phyloP scores from a whole-genome alignment of 2,797 vertebrate genomes.

The Kryptopterus vitreolus region DNA sequence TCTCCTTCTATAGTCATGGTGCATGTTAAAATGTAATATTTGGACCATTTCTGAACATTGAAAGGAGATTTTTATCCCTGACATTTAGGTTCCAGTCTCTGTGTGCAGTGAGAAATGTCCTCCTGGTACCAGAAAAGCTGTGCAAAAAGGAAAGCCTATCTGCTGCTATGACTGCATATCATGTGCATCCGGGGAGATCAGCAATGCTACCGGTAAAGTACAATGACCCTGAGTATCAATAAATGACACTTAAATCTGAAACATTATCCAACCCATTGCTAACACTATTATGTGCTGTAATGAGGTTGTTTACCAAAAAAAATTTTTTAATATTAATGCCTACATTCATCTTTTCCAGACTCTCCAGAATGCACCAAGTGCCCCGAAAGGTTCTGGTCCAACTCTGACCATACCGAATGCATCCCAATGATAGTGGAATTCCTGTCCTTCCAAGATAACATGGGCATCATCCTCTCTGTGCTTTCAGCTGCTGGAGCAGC shows the following conservation, averaged over 20 bases:
- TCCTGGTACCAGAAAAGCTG: constrained; percentile 56
- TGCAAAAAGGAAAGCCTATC: constrained; percentile 58
- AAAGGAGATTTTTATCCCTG: not conserved
- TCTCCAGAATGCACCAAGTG: constrained; percentile 56
- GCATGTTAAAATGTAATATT: not conserved
- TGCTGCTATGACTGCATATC: constrained; percentile 64
- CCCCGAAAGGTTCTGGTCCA: constrained; percentile 59
- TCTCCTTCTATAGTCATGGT: too few relatives aligned
- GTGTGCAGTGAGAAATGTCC: constrained; percentile 56
- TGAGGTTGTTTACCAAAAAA: too few relatives aligned
- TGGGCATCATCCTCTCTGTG: constrained; percentile 59
- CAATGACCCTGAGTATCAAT: too few relatives aligned
- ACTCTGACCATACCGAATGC: constrained; percentile 50
- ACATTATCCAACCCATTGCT: too few relatives aligned
- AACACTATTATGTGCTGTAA: too few relatives aligned
- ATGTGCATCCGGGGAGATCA: constrained; percentile 62
- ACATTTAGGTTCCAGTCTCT: constrained; percentile 57
- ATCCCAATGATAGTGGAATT: constrained; percentile 61
- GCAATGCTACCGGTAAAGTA: constrained; percentile 56
- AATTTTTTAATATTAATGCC: too few relatives aligned
- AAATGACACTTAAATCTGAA: too few relatives aligned
- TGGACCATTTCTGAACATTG: not conserved
- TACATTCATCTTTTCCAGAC: too few relatives aligned
- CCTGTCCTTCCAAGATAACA: constrained; percentile 63
- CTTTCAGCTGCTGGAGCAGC: constrained; percentile 54